Evolutionary conservation across 2,888 invertebrate genomes (phyloP).

Genomic region (Oscheius sp.): DNA sequence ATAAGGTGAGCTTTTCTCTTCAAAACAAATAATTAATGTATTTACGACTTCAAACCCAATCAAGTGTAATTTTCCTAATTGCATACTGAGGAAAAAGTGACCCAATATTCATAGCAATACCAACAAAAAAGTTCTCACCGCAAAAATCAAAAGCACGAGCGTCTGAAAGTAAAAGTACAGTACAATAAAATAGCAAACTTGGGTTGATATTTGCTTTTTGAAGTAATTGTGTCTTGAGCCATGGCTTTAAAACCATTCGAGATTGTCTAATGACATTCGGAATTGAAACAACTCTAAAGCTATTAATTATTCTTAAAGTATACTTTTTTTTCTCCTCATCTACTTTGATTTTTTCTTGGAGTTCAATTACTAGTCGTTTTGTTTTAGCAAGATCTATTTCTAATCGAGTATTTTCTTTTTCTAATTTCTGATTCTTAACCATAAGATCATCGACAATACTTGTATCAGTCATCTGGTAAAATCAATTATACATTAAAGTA

Average conservation of each 20-base stretch:
- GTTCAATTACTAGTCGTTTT: not conserved
- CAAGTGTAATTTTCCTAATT: not conserved
- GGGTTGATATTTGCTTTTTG: not conserved
- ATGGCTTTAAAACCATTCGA: not conserved
- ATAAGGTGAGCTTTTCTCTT: not conserved
- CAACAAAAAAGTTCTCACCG: conserved; percentile 19
- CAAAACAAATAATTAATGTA: not conserved
- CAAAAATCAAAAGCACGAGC: conserved; percentile 29
- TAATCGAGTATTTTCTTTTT: not conserved
- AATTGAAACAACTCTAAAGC: not conserved
- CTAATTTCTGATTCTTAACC: not conserved
- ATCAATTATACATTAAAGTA: not conserved
- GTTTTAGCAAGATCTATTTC: conserved; percentile 13
- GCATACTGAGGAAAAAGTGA: not conserved
- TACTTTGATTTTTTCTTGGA: not conserved
- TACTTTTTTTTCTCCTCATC: not conserved
- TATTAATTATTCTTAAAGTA: not conserved
- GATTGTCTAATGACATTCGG: not conserved
- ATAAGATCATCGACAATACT: conserved; percentile 9
- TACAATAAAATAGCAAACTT: not conserved
- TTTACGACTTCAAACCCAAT: not conserved
- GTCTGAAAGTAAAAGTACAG: conserved; percentile 1
- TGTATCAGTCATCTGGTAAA: conserved; percentile 17
- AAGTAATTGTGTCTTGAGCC: not conserved
- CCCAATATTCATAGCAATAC: not conserved